Conservation (phyloP, 2,113 vertebrate species). For the Apeltes quadracus region DNA sequence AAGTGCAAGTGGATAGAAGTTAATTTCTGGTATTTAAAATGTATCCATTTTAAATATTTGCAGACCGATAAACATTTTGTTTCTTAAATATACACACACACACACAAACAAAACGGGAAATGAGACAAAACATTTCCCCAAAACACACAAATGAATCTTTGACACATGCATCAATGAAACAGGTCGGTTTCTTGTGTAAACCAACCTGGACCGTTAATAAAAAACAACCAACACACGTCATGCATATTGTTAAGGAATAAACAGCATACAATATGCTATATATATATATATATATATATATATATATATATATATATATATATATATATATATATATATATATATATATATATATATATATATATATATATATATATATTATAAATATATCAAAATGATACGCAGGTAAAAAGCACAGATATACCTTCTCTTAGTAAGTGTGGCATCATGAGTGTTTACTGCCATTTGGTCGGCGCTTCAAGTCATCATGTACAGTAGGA, state of each 20-base stretch:
- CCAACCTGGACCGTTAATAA: background rate
- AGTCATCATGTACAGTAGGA: constrained; percentile 14
- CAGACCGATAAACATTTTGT: background rate
- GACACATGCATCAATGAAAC: constrained; percentile 18
- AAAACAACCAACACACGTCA: constrained; percentile 8
- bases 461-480: background rate
- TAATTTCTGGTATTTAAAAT: background rate
- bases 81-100: background rate
- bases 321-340: no score
- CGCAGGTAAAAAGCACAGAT: background rate
- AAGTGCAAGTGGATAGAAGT: constrained; percentile 43
- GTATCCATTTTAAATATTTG: constrained; percentile 11
- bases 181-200: background rate
- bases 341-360: no score
- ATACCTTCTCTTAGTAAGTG: constrained; percentile 6
- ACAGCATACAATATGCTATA: background rate
- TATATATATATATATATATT: background rate
- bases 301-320: no score
- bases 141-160: constrained; percentile 8
- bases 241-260: constrained; percentile 38
- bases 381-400: constrained; percentile 5
- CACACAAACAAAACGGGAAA: background rate
- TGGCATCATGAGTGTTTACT: background rate
- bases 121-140: constrained; percentile 8
- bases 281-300: background rate